phyloP scores from a whole-genome alignment of 1,140 invertebrate species.

The Cepaea nemoralis region DNA sequence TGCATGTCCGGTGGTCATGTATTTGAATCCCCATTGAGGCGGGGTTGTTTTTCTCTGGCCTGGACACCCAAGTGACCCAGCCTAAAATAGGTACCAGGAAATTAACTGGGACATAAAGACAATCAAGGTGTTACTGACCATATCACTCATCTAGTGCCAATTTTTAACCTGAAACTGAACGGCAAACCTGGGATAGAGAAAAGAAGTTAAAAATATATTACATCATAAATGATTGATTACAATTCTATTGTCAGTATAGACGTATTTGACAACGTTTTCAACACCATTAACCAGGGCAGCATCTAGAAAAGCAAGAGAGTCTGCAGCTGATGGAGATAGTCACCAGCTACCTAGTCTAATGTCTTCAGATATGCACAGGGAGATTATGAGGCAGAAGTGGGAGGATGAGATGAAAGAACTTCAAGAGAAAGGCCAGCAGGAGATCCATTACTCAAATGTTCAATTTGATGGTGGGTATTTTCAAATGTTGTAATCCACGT shows the following conservation, averaged over 20 bases:
- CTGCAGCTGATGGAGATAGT: neutral
- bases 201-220: too few relatives aligned
- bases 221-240: too few relatives aligned
- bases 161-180: too few relatives aligned
- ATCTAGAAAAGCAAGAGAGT: neutral
- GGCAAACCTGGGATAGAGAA: too few relatives aligned
- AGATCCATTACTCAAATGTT: conserved; percentile 28
- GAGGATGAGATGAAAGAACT: conserved; percentile 19
- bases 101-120: too few relatives aligned
- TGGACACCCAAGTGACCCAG: too few relatives aligned
- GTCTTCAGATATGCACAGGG: neutral
- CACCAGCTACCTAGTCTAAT: neutral
- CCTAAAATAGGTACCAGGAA: too few relatives aligned
- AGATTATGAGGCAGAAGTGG: conserved; percentile 12
- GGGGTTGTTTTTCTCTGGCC: too few relatives aligned
- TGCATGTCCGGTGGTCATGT: too few relatives aligned
- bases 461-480: conserved; percentile 20
- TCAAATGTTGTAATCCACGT: neutral
- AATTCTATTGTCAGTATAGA: neutral
- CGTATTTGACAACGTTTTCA: neutral
- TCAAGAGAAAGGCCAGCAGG: conserved; percentile 13
- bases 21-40: too few relatives aligned
- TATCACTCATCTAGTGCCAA: too few relatives aligned
- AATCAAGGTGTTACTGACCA: too few relatives aligned
- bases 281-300: neutral